These are phyloP conservation scores for Mesochorus sp. DNA, from an alignment of 2,888 invertebrate genomes.

Conservation along the genomic window DNA sequence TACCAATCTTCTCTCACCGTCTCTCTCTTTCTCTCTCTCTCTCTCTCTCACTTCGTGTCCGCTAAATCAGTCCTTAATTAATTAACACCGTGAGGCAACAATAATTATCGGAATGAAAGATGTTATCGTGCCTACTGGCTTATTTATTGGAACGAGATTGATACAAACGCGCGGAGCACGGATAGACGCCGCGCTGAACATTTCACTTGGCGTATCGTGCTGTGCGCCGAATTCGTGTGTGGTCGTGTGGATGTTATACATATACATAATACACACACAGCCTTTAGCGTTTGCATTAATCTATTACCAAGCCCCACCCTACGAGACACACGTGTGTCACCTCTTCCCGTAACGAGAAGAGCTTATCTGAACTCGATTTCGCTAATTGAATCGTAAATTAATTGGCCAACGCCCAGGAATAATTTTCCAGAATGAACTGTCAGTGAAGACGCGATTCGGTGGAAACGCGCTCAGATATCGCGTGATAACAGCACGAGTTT, in stretches of 20 bases:
- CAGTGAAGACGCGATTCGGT: conserved; percentile 25
- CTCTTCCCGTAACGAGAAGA: conserved; percentile 49
- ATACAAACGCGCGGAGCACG: conserved; percentile 46
- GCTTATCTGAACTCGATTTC: conserved; percentile 64
- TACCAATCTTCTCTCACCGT: conserved; percentile 16
- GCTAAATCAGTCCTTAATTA: conserved; percentile 75
- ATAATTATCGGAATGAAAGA: conserved; percentile 81
- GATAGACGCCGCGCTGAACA: conserved; percentile 16
- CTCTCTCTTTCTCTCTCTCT: neutral
- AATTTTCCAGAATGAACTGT: conserved; percentile 38
- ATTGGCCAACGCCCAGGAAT: conserved; percentile 62
- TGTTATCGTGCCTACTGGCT: conserved; percentile 73
- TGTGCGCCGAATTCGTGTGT: conserved; percentile 18
- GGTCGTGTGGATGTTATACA: conserved; percentile 37
- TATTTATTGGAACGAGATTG: conserved; percentile 75
- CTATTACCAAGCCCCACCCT: neutral
- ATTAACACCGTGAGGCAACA: conserved; percentile 78
- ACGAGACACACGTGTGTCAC: conserved; percentile 34
- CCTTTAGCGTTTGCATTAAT: neutral
- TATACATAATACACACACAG: conserved; percentile 18
- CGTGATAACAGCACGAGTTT: conserved; percentile 10
- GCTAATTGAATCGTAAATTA: conserved; percentile 79
- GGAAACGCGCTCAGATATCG: no score
- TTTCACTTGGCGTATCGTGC: conserved; percentile 22
- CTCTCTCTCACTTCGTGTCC: neutral